Base-by-base conservation (phyloP, 2,888 invertebrate genomes). In the Drosophila meridiana region DNA sequence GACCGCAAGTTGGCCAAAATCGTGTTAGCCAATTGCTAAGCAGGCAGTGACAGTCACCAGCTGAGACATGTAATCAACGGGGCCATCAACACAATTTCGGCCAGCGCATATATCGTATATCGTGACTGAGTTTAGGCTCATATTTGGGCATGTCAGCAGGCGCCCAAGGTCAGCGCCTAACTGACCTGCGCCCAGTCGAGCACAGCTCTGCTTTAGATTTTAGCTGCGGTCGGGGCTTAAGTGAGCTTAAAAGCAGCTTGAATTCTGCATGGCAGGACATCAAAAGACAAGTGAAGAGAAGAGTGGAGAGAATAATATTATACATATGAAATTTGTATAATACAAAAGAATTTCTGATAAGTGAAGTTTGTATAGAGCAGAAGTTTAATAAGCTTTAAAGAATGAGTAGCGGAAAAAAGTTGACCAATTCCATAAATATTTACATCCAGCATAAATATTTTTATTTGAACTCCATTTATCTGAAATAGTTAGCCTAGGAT, bases 1-100 rank as follows among this genome's bases (percentile, higher is more conserved):
- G 32, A 36, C 62, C 58, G 30, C 13, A 38, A 60, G 34, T 48
- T 67, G 36, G 26, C 55, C 55, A 40, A 58, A 74, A 56, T 52
- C 45, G 42, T 69, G 56, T 78, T 28, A 60, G 53, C 38, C 76
- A 69, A 80, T 77, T 69, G 59, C 65, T 63, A 69, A 66, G 69
- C 45, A 26, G 62, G 36, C 68, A 42, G 32, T 34, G 66, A 63
- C 75, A 66, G 62, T 42, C 53, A 30, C 66, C 67, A 76, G 67
- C 64, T 73, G 78, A 78, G 74, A 52, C 67, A 70, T 58, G 50
- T 75, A 75, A 76, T 78, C 76, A 80, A 70, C 63, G 55, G 13
- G 58, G 69, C 64, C 80, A 79, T 69, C 69, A 66, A 48, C 38
- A 30, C 38, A 30, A 38, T 60, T 78, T 69, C 13, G 36, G 42